Base-by-base conservation (phyloP, 2,113 vertebrate genomes). In the Falco punctatus region DNA sequence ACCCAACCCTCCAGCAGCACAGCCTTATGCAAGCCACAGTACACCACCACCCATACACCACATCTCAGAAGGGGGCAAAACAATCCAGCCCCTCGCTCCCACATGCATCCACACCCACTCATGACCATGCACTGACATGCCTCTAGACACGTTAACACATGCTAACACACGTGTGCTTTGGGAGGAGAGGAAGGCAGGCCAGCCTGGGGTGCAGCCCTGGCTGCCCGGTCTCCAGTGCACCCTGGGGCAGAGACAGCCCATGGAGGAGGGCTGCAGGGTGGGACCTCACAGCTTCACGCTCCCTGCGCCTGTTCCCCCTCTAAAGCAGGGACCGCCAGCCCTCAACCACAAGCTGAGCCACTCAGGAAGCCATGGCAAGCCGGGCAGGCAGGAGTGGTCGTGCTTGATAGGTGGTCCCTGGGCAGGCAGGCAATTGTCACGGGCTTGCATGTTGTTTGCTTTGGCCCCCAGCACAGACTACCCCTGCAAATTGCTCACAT, bases 341-440 rank as follows among this genome's bases (percentile, higher is more conserved):
- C 81, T 66, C 35, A 28, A 23, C 8, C 90, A 12, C 92, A 22
- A 15, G 72, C 48, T 0, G 70, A 71, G 69, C 84, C 5, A 6
- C 81, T 91, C 77, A 66, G 90, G 95, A 95, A 84, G 84, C 87
- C 5, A 13, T 35, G 69, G 77, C 77, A 33, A 81, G 78, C 27
- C 5, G 3, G 86, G 88, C 90, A 70, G 83, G 88, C 90, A 73
- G 83, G 84, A 58, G 22, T 3, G 22, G 78, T 51, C 88, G 51
- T 20, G 88, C 96, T 94, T 27, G 75, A 49, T 94, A 94, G 96
- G 95, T 95, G 94, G 95, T 96, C 96, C 90, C 73, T 3, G 58
- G 65, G 94, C 81, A 33, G 90, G 75, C 38, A 9, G 67, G 91
- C 11, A 15, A 91, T 78, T 52, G 77, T 95, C 35, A 2, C 4